Evolutionary conservation across 1,140 invertebrate genomes (phyloP).

Genomic region (Bombus affinis): DNA sequence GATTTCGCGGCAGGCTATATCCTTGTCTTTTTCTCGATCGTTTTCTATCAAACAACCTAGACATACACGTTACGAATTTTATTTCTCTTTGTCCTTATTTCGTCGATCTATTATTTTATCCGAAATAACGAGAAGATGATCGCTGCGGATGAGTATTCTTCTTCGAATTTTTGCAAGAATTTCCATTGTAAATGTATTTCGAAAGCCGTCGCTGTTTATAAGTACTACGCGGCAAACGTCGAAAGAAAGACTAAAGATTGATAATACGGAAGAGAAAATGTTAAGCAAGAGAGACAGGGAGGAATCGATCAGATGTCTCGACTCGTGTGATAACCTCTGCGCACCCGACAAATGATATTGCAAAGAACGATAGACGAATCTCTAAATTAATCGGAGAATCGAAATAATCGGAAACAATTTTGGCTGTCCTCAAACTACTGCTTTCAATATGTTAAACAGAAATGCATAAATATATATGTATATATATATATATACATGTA

Average conservation of each 20-base stretch:
- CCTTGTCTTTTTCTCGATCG: slow-evolving; percentile 4
- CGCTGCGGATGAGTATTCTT: neutral
- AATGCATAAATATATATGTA: slow-evolving; percentile 59
- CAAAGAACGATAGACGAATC: slow-evolving; percentile 17
- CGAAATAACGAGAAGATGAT: neutral
- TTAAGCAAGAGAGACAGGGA: neutral
- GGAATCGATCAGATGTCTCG: slow-evolving; percentile 10
- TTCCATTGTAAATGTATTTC: neutral
- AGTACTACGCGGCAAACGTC: slow-evolving; percentile 31
- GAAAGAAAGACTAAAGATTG: slow-evolving; percentile 1
- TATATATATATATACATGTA: slow-evolving; percentile 60
- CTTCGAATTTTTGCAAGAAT: neutral
- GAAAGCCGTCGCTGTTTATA: slow-evolving; percentile 14
- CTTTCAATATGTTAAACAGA: slow-evolving; percentile 43
- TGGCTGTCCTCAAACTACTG: slow-evolving; percentile 16
- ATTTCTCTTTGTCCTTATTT: neutral
- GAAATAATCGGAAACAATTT: slow-evolving; percentile 11
- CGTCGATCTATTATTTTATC: neutral
- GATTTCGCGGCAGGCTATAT: neutral
- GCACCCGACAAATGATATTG: slow-evolving; percentile 2
- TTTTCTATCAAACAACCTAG: neutral
- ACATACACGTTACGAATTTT: neutral
- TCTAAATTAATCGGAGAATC: slow-evolving; percentile 19
- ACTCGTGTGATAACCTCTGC: slow-evolving; percentile 10
- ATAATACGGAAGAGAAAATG: neutral